These are phyloP conservation scores for Oreochromis spilurus DNA, from an alignment of 2,113 vertebrate species.

Conservation along the genomic window DNA sequence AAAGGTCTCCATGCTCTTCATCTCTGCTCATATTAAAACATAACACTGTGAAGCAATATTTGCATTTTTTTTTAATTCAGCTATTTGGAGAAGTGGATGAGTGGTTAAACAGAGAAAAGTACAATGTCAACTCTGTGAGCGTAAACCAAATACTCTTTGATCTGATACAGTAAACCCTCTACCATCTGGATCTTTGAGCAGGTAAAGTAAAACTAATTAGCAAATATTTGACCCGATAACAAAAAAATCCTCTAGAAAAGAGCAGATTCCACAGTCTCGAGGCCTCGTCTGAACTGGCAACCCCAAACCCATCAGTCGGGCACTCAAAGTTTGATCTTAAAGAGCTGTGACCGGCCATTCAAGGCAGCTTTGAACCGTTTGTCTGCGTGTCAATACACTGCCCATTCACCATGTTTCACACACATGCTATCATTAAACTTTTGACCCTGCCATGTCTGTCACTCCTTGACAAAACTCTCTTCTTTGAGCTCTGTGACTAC, in stretches of 20 bases:
- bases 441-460: constrained; percentile 51
- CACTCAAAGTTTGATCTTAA: constrained; percentile 10
- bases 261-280: not conserved
- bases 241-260: not conserved
- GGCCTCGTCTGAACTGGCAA: constrained; percentile 4
- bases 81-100: not conserved
- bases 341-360: constrained; percentile 47
- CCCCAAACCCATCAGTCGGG: constrained; percentile 1
- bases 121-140: constrained; percentile 14
- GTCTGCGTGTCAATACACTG: constrained; percentile 43
- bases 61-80: not conserved
- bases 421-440: constrained; percentile 49
- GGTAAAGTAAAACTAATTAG: constrained; percentile 17
- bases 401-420: not conserved
- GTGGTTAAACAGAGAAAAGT: not conserved
- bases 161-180: constrained; percentile 7
- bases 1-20: not conserved
- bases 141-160: constrained; percentile 41
- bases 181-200: constrained; percentile 35
- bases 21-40: not conserved
- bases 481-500: constrained; percentile 28
- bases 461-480: constrained; percentile 22
- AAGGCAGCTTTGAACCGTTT: constrained; percentile 24
- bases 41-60: not conserved
- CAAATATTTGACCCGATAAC: constrained; percentile 40